Evolutionary conservation across 2,888 invertebrate genomes (phyloP).

Genomic region (Cantharis lateralis): DNA sequence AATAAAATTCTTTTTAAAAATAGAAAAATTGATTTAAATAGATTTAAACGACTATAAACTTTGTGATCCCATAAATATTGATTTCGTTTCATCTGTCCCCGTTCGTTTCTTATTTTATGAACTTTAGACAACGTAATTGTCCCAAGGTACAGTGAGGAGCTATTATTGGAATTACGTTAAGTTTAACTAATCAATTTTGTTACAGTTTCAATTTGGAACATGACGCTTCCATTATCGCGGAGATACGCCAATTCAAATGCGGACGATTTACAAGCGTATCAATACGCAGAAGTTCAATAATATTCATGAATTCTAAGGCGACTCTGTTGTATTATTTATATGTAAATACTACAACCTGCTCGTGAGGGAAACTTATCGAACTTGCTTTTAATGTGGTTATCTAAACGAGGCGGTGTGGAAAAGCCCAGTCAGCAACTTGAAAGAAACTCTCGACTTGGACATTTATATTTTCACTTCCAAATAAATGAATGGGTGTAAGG

Average conservation of each 20-base stretch:
- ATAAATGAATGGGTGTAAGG: neutral
- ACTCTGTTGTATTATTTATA: constrained; percentile 23
- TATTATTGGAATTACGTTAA: neutral
- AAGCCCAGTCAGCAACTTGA: neutral
- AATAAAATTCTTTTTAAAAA: neutral
- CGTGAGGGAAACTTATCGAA: constrained; percentile 8
- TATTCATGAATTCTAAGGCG: constrained; percentile 25
- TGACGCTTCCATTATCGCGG: neutral
- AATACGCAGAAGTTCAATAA: constrained; percentile 20
- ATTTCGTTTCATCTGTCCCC: neutral
- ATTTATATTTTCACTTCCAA: neutral
- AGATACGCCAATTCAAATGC: constrained; percentile 7
- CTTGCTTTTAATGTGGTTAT: constrained; percentile 3
- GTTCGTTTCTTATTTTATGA: neutral
- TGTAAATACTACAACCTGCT: constrained; percentile 12
- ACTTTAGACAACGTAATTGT: neutral
- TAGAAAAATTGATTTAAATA: neutral
- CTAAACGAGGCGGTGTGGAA: neutral
- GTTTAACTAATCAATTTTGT: neutral
- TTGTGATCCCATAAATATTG: neutral
- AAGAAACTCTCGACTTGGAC: neutral
- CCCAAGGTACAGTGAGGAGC: neutral
- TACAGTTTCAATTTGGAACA: neutral
- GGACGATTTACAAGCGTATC: constrained; percentile 24
- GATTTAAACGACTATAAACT: neutral